These are phyloP conservation scores for Tridacna gigas DNA, from an alignment of 2,888 invertebrate species.

Conservation along the genomic window DNA sequence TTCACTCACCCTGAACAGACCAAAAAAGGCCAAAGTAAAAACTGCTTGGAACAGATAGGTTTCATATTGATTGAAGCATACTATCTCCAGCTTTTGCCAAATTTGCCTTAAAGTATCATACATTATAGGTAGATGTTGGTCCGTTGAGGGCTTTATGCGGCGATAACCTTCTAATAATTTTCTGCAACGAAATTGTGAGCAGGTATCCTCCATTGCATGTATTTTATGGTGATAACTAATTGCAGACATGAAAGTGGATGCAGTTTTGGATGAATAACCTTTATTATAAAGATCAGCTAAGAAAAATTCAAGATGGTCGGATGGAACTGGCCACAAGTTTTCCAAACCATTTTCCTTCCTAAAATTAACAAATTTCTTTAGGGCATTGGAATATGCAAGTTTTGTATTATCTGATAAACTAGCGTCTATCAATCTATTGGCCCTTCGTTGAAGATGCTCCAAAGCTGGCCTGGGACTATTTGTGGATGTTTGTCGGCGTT, in stretches of 20 bases:
- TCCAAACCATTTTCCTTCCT: background rate
- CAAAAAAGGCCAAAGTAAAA: constrained; percentile 13
- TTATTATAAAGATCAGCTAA: no score
- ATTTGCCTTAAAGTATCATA: no score
- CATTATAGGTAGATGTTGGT: background rate
- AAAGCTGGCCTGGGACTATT: background rate
- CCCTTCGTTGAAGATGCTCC: background rate
- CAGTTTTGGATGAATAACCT: no score
- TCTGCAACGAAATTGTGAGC: background rate
- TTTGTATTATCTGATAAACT: background rate
- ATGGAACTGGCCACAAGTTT: background rate
- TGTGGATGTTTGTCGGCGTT: background rate
- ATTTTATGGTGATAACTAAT: background rate
- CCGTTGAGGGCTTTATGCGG: background rate
- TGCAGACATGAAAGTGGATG: background rate
- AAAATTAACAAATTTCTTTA: background rate
- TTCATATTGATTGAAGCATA: constrained; percentile 25
- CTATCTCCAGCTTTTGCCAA: background rate
- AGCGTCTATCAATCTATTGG: no score
- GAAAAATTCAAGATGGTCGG: no score
- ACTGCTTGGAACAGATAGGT: background rate
- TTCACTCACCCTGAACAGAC: constrained; percentile 13
- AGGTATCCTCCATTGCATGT: background rate
- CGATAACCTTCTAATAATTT: background rate
- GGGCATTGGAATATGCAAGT: background rate